These are phyloP conservation scores for Oryzias woworae DNA, from an alignment of 2,113 vertebrate genomes.

Conservation along the genomic window DNA sequence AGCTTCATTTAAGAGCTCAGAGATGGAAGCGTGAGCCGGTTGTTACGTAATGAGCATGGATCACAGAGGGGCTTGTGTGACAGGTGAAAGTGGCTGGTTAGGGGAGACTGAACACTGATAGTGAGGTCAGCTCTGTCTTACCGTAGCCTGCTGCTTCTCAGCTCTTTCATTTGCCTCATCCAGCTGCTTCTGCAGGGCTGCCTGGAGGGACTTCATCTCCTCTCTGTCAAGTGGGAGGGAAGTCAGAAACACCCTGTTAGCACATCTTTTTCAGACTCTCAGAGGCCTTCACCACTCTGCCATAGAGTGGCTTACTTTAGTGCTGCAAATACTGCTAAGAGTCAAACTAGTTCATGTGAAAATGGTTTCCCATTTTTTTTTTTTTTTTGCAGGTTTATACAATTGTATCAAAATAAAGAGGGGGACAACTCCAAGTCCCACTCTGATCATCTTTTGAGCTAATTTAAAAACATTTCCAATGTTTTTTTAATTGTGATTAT, in stretches of 20 bases:
- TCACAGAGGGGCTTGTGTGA: constrained; percentile 49
- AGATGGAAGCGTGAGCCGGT: constrained; percentile 22
- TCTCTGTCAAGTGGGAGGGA: constrained; percentile 78
- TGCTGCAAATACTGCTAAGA: neutral
- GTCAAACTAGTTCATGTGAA: neutral
- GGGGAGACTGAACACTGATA: constrained; percentile 34
- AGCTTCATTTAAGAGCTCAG: constrained; percentile 41
- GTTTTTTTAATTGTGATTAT: too few relatives aligned
- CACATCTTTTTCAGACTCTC: constrained; percentile 30
- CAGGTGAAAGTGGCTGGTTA: constrained; percentile 54
- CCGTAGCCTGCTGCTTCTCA: constrained; percentile 94
- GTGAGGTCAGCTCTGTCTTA: constrained; percentile 77
- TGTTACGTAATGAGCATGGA: constrained; percentile 54
- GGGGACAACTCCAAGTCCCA: too few relatives aligned
- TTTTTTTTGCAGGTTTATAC: neutral
- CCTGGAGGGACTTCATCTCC: constrained; percentile 97
- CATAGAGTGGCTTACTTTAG: constrained; percentile 15
- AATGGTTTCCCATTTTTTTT: neutral
- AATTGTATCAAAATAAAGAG: too few relatives aligned
- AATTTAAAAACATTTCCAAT: too few relatives aligned
- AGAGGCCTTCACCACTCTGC: neutral
- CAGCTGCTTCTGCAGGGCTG: constrained; percentile 93
- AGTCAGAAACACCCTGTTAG: constrained; percentile 61
- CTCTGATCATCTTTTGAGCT: too few relatives aligned
- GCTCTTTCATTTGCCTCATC: constrained; percentile 91